Conservation (phyloP, 2,888 invertebrate genomes). For the Cataglyphis altisquamis region DNA sequence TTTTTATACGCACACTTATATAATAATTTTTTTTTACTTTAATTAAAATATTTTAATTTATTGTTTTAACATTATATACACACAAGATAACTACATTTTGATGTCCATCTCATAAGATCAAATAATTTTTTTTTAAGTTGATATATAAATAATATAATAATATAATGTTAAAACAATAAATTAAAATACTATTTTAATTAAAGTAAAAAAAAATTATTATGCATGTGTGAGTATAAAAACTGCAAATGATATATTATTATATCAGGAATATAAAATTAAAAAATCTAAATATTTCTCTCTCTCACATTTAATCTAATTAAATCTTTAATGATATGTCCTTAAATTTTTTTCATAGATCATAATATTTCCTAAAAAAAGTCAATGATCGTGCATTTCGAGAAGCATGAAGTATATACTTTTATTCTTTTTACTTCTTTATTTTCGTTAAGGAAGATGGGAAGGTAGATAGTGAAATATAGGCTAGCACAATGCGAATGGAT, state of each 20-base stretch:
- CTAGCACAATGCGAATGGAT: slow-evolving; percentile 21
- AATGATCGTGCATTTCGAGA: slow-evolving; percentile 43
- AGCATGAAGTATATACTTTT: slow-evolving; percentile 26
- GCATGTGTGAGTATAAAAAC: too few relatives aligned
- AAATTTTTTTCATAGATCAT: slow-evolving; percentile 64
- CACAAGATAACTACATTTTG: neutral
- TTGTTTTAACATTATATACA: neutral
- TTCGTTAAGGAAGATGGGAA: slow-evolving; percentile 14
- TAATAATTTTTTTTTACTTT: neutral
- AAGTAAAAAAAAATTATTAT: too few relatives aligned
- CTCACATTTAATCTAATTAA: neutral
- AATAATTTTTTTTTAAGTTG: neutral
- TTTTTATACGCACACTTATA: neutral
- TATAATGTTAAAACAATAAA: too few relatives aligned
- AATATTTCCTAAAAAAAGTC: slow-evolving; percentile 59
- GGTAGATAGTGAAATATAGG: slow-evolving; percentile 60
- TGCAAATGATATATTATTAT: too few relatives aligned
- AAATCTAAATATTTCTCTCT: neutral
- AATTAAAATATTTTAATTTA: neutral
- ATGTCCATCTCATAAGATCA: too few relatives aligned
- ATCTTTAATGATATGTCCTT: slow-evolving; percentile 20
- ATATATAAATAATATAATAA: neutral
- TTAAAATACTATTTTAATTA: too few relatives aligned
- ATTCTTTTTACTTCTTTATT: slow-evolving; percentile 62
- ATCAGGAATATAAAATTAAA: too few relatives aligned